Base-by-base conservation (phyloP, 1,140 invertebrate genomes). In the Helicoverpa armigera region DNA sequence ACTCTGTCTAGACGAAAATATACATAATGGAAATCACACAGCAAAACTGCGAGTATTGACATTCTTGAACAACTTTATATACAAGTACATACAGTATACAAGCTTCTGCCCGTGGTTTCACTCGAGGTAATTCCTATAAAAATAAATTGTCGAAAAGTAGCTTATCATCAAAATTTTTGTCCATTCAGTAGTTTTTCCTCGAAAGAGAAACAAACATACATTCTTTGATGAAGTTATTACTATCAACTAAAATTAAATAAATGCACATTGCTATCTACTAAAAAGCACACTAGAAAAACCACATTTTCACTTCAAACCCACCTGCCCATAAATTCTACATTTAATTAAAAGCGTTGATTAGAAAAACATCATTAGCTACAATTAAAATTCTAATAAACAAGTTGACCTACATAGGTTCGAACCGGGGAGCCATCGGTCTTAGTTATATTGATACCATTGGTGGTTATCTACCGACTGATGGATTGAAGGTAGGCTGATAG, bases 361-460 rank as follows among this genome's bases (percentile, higher is more conserved):
- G 23, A 13, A 29, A 29, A 31, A 54, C 1, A 3, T 72, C 69
- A 72, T 72, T 72, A 72, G 31, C 48, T 31, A 54, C 69, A 72
- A 53, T 72, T 72, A 72, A 72, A 72, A 72, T 53, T 72, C 69
- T 31, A 54, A 72, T 29, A 53, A 72, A 54, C 69, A 53, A 54
- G 69, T 72, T 69, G 65, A 31, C 48, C 69, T 72, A 69, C 16
- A 50, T 18, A 12, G 50, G 50, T 4, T 53, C 48, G 69, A 72
- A 72, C 50, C 50, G 11, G 69, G 69, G 29, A 54, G 50, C 69
- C 69, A 72, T 72, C 69, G 50, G 35, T 72, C 69, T 72, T 53
- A 51, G 12, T 72, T 13, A 4, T 53, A 14, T 18, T 23, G 48
- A 70, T 70, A 72, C 18, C 7, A 23, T 72, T 70, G 29, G 69